phyloP scores from a whole-genome alignment of 1,140 invertebrate species.

The Periplaneta americana region DNA sequence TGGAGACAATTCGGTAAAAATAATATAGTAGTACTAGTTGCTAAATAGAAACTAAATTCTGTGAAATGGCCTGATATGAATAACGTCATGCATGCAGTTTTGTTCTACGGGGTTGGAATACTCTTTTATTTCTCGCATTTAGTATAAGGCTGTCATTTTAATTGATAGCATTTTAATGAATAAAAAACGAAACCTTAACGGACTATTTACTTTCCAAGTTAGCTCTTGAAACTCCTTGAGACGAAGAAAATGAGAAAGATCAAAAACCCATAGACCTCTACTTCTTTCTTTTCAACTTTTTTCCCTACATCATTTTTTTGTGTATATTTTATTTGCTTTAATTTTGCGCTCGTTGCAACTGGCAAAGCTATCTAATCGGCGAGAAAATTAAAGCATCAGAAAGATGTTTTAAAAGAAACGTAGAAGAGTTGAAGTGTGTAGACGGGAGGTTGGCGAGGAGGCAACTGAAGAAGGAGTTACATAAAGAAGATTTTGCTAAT shows the following conservation, averaged over 20 bases:
- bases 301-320: not conserved
- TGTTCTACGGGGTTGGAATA: not conserved
- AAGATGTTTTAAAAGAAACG: not conserved
- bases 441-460: too few relatives aligned
- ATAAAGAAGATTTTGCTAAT: not conserved
- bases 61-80: not conserved
- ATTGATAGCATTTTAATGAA: not conserved
- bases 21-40: too few relatives aligned
- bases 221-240: not conserved
- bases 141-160: not conserved
- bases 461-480: not conserved
- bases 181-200: not conserved
- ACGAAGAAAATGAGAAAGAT: not conserved
- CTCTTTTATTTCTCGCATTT: not conserved
- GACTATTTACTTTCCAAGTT: not conserved
- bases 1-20: too few relatives aligned
- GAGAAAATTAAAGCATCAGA: conserved; percentile 4
- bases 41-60: too few relatives aligned
- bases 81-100: not conserved
- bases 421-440: not conserved
- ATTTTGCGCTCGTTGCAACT: not conserved
- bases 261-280: not conserved
- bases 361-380: not conserved
- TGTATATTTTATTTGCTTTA: not conserved
- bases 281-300: not conserved